phyloP scores from a whole-genome alignment of 2,113 vertebrate genomes.

The Argyrosomus japonicus region DNA sequence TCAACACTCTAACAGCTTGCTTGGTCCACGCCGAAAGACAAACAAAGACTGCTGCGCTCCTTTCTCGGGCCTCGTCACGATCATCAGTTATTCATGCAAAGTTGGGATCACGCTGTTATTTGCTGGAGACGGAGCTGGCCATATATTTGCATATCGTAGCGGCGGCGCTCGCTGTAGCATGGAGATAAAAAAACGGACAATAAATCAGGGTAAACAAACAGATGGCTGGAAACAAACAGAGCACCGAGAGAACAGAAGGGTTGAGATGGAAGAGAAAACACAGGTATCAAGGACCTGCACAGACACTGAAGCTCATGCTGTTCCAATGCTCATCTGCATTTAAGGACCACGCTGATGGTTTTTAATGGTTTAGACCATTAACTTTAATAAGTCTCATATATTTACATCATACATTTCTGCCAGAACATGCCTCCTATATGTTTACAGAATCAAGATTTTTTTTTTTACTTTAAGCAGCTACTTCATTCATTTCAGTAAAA shows the following conservation, averaged over 20 bases:
- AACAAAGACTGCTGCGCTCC: background rate
- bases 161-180: slow-evolving; percentile 43
- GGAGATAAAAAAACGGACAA: slow-evolving; percentile 68
- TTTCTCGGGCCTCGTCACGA: slow-evolving; percentile 1
- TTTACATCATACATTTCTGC: background rate
- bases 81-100: slow-evolving; percentile 56
- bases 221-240: slow-evolving; percentile 64
- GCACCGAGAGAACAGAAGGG: slow-evolving; percentile 46
- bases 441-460: background rate
- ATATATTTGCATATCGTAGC: slow-evolving; percentile 73
- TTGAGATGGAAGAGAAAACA: slow-evolving; percentile 44
- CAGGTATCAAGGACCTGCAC: slow-evolving; percentile 46
- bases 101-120: slow-evolving; percentile 46
- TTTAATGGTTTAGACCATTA: slow-evolving; percentile 7
- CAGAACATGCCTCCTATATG: background rate
- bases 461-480: background rate
- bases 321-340: slow-evolving; percentile 26
- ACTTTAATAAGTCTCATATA: background rate
- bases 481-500: background rate
- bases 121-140: slow-evolving; percentile 63
- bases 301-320: slow-evolving; percentile 10
- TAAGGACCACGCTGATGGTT: slow-evolving; percentile 14
- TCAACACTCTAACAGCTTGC: slow-evolving; percentile 2
- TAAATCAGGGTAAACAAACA: slow-evolving; percentile 72
- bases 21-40: slow-evolving; percentile 1